These are phyloP conservation scores for Chrysochloris asiatica DNA, from an alignment of 2,113 vertebrate species.

Conservation along the genomic window DNA sequence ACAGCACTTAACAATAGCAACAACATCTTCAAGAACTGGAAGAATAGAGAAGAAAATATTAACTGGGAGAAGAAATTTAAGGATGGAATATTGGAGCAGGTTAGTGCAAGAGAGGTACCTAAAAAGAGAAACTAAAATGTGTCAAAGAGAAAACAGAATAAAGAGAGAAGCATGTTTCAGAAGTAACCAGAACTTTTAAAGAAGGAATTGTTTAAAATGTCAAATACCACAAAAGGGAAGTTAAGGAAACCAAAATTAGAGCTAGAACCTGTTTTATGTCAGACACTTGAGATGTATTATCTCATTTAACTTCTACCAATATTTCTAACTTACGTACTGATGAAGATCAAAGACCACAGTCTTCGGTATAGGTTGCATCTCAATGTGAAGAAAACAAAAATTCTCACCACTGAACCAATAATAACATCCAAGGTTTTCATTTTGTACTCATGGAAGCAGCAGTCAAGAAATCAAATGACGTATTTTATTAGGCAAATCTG, in stretches of 20 bases:
- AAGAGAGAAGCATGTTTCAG: background rate
- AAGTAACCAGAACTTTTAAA: background rate
- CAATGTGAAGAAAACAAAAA: too few species aligned
- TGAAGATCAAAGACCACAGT: too few species aligned
- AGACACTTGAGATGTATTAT: background rate
- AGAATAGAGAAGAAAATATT: background rate
- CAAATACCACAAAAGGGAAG: conserved; percentile 21
- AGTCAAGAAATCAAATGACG: too few species aligned
- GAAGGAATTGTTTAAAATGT: background rate
- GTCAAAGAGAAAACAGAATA: background rate
- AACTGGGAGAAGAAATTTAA: background rate
- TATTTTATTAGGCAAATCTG: too few species aligned
- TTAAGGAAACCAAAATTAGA: background rate
- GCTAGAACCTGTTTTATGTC: background rate
- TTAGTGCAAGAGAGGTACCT: background rate
- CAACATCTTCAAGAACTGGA: background rate
- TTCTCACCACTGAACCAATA: too few species aligned
- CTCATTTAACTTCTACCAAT: background rate
- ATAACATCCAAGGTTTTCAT: too few species aligned
- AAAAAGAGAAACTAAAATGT: background rate
- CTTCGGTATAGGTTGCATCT: too few species aligned
- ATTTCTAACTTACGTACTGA: too few species aligned
- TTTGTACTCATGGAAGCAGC: too few species aligned
- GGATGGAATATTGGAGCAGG: background rate
- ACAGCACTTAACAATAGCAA: too few species aligned